These are phyloP conservation scores for Dolichallabes microphthalmus DNA, from an alignment of 2,113 vertebrate species.

Conservation along the genomic window DNA sequence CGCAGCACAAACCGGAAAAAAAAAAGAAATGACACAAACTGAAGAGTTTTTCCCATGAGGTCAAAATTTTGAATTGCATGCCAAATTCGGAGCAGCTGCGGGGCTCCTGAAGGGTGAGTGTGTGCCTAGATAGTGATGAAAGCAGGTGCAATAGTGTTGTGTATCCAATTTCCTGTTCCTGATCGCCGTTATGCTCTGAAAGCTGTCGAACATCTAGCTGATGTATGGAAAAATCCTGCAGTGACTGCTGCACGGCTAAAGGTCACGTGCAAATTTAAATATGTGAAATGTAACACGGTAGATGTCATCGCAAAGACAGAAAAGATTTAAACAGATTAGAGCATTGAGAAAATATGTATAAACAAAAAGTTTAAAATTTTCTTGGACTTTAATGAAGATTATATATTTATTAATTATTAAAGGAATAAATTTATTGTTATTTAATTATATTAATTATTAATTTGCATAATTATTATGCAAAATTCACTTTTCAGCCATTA, in stretches of 20 bases:
- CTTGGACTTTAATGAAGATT: background rate
- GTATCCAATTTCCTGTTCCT: background rate
- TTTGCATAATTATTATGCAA: no score
- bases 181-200: background rate
- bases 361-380: background rate
- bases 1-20: background rate
- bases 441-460: no score
- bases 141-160: constrained; percentile 2
- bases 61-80: background rate
- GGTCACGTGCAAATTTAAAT: no score
- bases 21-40: background rate
- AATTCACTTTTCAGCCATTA: no score
- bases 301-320: no score
- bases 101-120: background rate
- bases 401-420: background rate
- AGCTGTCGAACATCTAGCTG: background rate
- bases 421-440: no score
- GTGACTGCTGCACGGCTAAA: background rate
- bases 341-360: background rate
- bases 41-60: background rate
- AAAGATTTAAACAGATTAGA: background rate
- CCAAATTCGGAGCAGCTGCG: background rate
- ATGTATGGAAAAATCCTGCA: background rate
- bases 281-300: no score
- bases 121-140: background rate